Evolutionary conservation across 2,888 invertebrate species (phyloP).

Genomic region (Corbicula japonica): DNA sequence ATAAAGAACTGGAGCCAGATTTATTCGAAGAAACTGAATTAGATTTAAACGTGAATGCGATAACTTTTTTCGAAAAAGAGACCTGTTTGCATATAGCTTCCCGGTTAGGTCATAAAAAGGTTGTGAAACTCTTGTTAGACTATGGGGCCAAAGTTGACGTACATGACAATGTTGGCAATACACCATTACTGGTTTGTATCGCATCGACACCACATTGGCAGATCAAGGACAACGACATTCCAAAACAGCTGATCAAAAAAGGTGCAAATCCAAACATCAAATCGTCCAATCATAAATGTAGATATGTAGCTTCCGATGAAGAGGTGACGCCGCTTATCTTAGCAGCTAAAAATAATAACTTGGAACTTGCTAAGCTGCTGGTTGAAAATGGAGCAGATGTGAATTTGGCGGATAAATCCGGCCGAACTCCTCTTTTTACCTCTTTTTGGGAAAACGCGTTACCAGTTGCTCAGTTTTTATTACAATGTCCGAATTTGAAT

Average conservation of each 20-base stretch:
- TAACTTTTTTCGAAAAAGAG: constrained; percentile 54
- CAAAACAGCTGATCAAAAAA: constrained; percentile 66
- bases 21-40: constrained; percentile 50
- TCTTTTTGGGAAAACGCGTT: constrained; percentile 65
- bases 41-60: constrained; percentile 53
- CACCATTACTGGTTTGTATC: constrained; percentile 71
- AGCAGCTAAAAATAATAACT: constrained; percentile 70
- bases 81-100: constrained; percentile 65
- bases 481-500: constrained; percentile 50
- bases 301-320: constrained; percentile 31
- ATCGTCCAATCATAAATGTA: constrained; percentile 49
- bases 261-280: constrained; percentile 69
- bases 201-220: constrained; percentile 40
- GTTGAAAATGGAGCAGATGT: constrained; percentile 74
- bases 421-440: constrained; percentile 74
- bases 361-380: constrained; percentile 70
- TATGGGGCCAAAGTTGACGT: constrained; percentile 74
- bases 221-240: constrained; percentile 60
- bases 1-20: constrained; percentile 13
- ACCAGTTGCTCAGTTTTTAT: constrained; percentile 63
- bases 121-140: constrained; percentile 69
- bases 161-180: constrained; percentile 69
- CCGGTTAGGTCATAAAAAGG: constrained; percentile 61
- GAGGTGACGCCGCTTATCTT: constrained; percentile 75
- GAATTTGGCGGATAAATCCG: constrained; percentile 65